These are phyloP conservation scores for Rutilus rutilus DNA, from an alignment of 2,113 vertebrate genomes.

Conservation along the genomic window DNA sequence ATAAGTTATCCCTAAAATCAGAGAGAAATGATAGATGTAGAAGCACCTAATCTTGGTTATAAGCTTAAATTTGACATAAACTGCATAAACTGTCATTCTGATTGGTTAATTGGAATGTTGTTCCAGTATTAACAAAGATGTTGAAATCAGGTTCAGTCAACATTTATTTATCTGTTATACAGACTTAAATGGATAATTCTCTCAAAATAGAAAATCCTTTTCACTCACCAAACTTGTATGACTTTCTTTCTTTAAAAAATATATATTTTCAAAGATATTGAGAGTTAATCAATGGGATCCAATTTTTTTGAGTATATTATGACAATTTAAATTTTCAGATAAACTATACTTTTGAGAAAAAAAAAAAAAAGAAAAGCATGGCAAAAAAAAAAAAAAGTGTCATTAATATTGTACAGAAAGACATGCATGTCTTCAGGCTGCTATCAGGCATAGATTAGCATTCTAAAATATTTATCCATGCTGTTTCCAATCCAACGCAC, in stretches of 20 bases:
- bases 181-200: too few species aligned
- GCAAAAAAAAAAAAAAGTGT: not conserved
- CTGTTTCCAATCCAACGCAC: slow-evolving; percentile 44
- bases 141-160: not conserved
- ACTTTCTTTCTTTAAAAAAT: too few species aligned
- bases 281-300: not conserved
- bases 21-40: too few species aligned
- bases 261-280: not conserved
- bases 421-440: not conserved
- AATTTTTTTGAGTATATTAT: not conserved
- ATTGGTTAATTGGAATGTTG: too few species aligned
- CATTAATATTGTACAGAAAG: not conserved
- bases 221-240: too few species aligned
- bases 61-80: too few species aligned
- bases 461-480: slow-evolving; percentile 39
- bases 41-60: too few species aligned
- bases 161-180: not conserved
- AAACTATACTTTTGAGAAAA: not conserved
- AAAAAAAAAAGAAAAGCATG: not conserved
- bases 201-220: too few species aligned
- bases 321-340: not conserved
- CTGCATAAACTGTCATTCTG: too few species aligned
- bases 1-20: too few species aligned
- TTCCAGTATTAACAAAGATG: too few species aligned
- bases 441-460: slow-evolving; percentile 11